Evolutionary conservation across 1,140 invertebrate genomes (phyloP).

Genomic region (Musca vetustissima): DNA sequence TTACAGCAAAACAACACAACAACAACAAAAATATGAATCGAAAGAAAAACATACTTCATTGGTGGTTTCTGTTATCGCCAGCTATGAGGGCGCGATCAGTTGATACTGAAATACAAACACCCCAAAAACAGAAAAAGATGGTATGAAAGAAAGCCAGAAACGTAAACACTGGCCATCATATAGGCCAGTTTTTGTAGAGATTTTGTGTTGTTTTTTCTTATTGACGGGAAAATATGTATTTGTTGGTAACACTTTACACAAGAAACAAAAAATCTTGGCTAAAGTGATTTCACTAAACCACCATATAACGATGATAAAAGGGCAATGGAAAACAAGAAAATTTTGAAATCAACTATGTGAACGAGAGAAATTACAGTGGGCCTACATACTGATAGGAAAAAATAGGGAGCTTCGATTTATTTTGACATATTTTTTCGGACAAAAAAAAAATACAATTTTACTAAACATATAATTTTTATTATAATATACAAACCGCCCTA

Average conservation of each 20-base stretch:
- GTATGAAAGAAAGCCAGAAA: too few relatives aligned
- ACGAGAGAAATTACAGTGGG: too few relatives aligned
- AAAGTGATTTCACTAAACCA: conserved; percentile 31
- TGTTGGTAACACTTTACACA: conserved; percentile 7
- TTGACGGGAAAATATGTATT: neutral
- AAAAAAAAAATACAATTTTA: too few relatives aligned
- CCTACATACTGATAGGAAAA: too few relatives aligned
- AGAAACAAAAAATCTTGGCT: neutral
- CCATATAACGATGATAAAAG: conserved; percentile 43
- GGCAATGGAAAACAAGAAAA: too few relatives aligned
- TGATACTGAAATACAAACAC: neutral
- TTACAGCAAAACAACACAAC: too few relatives aligned
- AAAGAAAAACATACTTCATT: conserved; percentile 27
- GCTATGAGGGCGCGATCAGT: conserved; percentile 47
- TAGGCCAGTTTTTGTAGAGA: conserved; percentile 1
- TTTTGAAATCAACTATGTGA: too few relatives aligned
- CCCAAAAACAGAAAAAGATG: neutral
- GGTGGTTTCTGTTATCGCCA: conserved; percentile 54
- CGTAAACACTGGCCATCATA: neutral
- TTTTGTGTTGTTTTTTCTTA: neutral
- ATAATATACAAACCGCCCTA: too few relatives aligned
- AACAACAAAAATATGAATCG: too few relatives aligned
- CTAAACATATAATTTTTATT: too few relatives aligned
- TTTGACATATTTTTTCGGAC: too few relatives aligned
- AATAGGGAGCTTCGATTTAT: too few relatives aligned